Percentiles rank a stretch among this genome's conserved stretches.
Conservation (phyloP, 1,140 invertebrate genomes). For the Adelges cooleyi region DNA sequence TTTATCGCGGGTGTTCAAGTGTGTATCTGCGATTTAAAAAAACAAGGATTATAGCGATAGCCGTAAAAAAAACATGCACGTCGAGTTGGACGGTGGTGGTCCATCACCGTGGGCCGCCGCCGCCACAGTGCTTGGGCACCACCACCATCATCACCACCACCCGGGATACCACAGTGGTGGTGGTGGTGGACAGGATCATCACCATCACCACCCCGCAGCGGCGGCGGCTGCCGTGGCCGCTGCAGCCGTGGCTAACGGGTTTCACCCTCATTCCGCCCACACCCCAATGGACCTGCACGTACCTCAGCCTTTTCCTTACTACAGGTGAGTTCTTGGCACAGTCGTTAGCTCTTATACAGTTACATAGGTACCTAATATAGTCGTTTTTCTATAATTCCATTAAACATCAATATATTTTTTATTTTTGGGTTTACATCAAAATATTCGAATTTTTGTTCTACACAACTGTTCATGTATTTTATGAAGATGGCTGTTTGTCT, state of each 20-base stretch:
- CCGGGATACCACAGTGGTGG: background rate
- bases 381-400: too few relatives aligned
- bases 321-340: constrained; percentile 51
- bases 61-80: constrained; percentile 13
- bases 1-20: too few relatives aligned
- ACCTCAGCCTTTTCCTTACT: constrained; percentile 74
- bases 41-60: too few relatives aligned
- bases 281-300: constrained; percentile 78
- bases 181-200: constrained; percentile 27
- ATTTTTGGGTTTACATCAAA: too few relatives aligned
- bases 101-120: constrained; percentile 47
- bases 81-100: constrained; percentile 22
- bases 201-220: constrained; percentile 34
- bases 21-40: too few relatives aligned
- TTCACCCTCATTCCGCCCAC: constrained; percentile 43
- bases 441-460: too few relatives aligned
- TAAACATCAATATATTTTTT: too few relatives aligned
- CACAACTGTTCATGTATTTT: too few relatives aligned
- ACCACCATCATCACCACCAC: constrained; percentile 41
- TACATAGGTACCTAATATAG: too few relatives aligned
- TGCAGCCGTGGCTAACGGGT: background rate
- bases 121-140: constrained; percentile 34
- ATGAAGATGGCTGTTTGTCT: too few relatives aligned
- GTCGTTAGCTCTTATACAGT: too few relatives aligned
- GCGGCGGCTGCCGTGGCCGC: constrained; percentile 29